Evolutionary conservation across 1,140 invertebrate genomes (phyloP), one percentile per base, ranked within the genome.

Genomic region (Drosophila bifasciata): DNA sequence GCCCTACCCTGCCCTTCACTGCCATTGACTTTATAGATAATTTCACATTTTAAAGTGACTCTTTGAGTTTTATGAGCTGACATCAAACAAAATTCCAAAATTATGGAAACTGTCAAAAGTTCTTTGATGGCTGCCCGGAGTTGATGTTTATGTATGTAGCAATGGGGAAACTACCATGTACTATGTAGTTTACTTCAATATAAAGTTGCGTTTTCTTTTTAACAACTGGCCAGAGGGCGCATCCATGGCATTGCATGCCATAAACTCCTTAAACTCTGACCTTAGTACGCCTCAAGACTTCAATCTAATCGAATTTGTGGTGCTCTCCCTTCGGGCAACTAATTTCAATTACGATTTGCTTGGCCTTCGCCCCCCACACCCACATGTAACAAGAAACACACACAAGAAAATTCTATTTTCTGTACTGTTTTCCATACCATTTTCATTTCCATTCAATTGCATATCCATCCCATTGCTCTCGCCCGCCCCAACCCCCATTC

Each of bases 311-410:
- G 58, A 61, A 44, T 61, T 43, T 52, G 17, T 16, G 51, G 58
- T 21, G n/a, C 40, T 15, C 16, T 16, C 48, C 51, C 48, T 9
- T 50, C 9, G 23, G 23, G 16, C 16, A 68, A 48, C 36, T 55
- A 56, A 64, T 73, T 73, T 73, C 70, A 73, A 73, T 73, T 73
- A 73, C 59, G 50, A 63, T 16, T 56, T 56, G 32, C 43, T 11
- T 36, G 32, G 3, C 11, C 3, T 11, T 3, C 11, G 8, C 8
- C 3, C 13, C 28, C 17, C 17, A 6, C 57, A 52, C 46, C 52
- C 43, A 28, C 2, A 23, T 21, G 8, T 5, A 25, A 25, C 23
- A 7, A 6, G 23, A 23, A 23, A 23, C 25, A 32, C 28, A 11
- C 1, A 11, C 8, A 6, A n/a, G 50, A 5, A 44, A 28, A n/a